phyloP scores from a whole-genome alignment of 2,888 invertebrate genomes.

The Tholera decimalis region DNA sequence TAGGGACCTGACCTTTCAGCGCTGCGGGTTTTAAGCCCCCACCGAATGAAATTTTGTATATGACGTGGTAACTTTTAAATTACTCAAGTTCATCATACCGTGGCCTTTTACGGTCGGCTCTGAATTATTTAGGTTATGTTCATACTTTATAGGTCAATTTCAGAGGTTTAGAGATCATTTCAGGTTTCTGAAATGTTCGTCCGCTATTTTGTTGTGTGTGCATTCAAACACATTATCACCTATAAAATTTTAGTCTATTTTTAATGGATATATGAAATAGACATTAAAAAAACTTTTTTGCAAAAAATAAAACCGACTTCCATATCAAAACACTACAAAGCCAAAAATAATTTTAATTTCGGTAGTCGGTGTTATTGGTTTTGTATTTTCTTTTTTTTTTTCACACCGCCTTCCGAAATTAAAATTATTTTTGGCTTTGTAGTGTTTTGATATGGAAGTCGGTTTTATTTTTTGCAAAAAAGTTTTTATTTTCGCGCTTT shows the following conservation, averaged over 20 bases:
- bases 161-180: neutral
- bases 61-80: conserved; percentile 11
- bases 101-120: neutral
- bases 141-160: neutral
- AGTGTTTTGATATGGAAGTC: too few relatives aligned
- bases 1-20: conserved; percentile 53
- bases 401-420: too few relatives aligned
- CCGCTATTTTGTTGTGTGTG: neutral
- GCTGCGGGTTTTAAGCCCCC: conserved; percentile 36
- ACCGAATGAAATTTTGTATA: conserved; percentile 18
- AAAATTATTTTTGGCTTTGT: too few relatives aligned
- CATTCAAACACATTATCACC: neutral
- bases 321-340: too few relatives aligned
- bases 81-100: neutral
- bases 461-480: too few relatives aligned
- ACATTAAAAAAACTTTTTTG: neutral
- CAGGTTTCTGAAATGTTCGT: neutral
- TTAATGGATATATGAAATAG: neutral
- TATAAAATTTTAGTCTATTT: neutral
- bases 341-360: too few relatives aligned
- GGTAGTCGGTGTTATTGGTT: too few relatives aligned
- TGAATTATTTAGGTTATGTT: conserved; percentile 13
- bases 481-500: too few relatives aligned
- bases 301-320: too few relatives aligned
- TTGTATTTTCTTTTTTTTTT: too few relatives aligned